Percentiles rank a stretch among this genome's conserved stretches.
Conservation (phyloP, 2,888 invertebrate genomes). For the Therioaphis trifolii region DNA sequence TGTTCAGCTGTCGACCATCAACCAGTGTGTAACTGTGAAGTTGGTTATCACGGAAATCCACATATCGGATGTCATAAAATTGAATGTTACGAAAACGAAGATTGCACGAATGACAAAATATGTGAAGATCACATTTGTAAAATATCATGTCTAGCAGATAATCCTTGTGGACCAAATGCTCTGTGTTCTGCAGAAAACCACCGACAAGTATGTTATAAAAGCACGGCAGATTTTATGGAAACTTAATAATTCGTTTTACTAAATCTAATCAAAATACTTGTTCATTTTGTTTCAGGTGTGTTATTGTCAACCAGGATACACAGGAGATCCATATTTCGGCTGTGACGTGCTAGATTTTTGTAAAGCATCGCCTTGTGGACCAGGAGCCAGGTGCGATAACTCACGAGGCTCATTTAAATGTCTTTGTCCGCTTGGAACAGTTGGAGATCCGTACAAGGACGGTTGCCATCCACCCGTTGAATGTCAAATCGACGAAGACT, state of each 20-base stretch:
- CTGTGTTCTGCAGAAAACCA: conserved; percentile 87
- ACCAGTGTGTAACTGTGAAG: conserved; percentile 81
- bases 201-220: conserved; percentile 72
- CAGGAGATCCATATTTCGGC: conserved; percentile 79
- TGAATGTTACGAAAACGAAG: conserved; percentile 78
- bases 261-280: no score
- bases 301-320: conserved; percentile 89
- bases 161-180: conserved; percentile 86
- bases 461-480: conserved; percentile 86
- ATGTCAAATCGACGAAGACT: conserved; percentile 82
- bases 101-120: conserved; percentile 85
- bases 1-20: conserved; percentile 81
- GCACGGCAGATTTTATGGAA: neutral
- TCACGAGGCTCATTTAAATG: conserved; percentile 84
- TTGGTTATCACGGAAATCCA: conserved; percentile 82
- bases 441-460: conserved; percentile 87
- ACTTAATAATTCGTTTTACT: neutral
- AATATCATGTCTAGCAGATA: conserved; percentile 84
- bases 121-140: conserved; percentile 87
- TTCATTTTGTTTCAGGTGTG: no score
- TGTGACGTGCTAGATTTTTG: conserved; percentile 85
- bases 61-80: conserved; percentile 80
- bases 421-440: conserved; percentile 80
- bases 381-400: conserved; percentile 83
- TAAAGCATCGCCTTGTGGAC: conserved; percentile 81